Conservation (phyloP, 2,797 vertebrate species). For the Leuciscus waleckii region DNA sequence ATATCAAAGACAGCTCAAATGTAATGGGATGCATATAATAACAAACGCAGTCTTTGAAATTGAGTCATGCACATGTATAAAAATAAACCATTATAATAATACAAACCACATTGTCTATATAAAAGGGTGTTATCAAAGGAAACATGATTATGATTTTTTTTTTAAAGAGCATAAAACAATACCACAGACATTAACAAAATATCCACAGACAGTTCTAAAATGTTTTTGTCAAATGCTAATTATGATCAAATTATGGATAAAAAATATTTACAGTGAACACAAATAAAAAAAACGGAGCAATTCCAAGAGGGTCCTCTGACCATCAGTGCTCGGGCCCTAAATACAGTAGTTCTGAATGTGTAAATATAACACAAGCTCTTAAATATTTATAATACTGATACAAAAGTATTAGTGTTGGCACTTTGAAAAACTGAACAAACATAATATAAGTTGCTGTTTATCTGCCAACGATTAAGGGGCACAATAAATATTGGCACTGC, state of each 20-base stretch:
- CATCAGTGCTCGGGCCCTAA: background rate
- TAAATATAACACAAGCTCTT: background rate
- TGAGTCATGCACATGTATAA: background rate
- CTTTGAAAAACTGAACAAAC: background rate
- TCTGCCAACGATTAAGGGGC: background rate
- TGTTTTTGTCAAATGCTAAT: background rate
- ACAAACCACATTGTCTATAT: background rate
- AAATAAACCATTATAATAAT: background rate
- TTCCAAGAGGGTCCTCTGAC: no score
- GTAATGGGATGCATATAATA: background rate
- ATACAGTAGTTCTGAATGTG: background rate
- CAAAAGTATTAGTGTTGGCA: background rate
- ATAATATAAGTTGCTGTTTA: background rate
- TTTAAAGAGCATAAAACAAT: background rate
- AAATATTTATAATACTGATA: background rate
- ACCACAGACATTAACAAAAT: background rate
- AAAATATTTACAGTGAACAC: background rate
- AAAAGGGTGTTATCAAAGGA: background rate
- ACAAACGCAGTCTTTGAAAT: background rate
- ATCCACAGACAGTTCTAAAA: background rate
- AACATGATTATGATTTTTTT: conserved; percentile 3
- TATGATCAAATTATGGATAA: background rate
- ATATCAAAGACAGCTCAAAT: background rate
- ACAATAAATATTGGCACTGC: background rate
- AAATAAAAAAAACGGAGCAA: background rate